Evolutionary conservation across 2,888 invertebrate species (phyloP), one percentile per base, ranked within the genome.

Genomic region (Idaea aversata): DNA sequence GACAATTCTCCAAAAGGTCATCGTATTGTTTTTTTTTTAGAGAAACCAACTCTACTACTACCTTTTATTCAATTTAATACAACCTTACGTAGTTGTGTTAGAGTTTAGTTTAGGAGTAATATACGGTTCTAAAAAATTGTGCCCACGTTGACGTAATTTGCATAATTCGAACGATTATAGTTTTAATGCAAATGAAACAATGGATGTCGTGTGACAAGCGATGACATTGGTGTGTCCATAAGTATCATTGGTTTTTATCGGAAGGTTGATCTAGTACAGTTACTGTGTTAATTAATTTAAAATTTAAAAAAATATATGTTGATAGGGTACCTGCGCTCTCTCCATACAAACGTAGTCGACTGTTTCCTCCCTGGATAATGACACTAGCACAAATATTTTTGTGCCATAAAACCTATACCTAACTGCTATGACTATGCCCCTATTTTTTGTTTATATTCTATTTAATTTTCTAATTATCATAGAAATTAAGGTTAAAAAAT

Each of bases 151-250:
- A 59, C 36, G 61, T 62, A 59, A 77, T 84, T 80, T 81, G 78
- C 82, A 84, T 87, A 84, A 85, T 83, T 80, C 76, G 76, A 77
- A 65, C 72, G 77, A 84, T 85, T 84, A 83, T 65, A 72, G 71
- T 75, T 73, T 77, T 78, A 82, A 89, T 90, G 88, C 88, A 88
- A 89, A 89, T 89, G 75, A 81, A 82, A 88, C 87, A 90, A 89
- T 90, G 70, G 87, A 63, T 74, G 74, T 77, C 82, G 76, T 86
- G 84, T 80, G 85, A 88, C 86, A 87, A 79, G 75, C 70, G 70
- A 75, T 75, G 81, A 85, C 77, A 80, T 70, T 59, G 64, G 62
- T 65, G 64, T 16, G 35, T 35, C 36, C 59, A 59, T 63, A 59
- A 16, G 15, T n/a, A 59, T 15, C 59, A 34, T 63, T 25, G 59